phyloP scores from a whole-genome alignment of 2,888 invertebrate species.

The Microdon myrmicae region DNA sequence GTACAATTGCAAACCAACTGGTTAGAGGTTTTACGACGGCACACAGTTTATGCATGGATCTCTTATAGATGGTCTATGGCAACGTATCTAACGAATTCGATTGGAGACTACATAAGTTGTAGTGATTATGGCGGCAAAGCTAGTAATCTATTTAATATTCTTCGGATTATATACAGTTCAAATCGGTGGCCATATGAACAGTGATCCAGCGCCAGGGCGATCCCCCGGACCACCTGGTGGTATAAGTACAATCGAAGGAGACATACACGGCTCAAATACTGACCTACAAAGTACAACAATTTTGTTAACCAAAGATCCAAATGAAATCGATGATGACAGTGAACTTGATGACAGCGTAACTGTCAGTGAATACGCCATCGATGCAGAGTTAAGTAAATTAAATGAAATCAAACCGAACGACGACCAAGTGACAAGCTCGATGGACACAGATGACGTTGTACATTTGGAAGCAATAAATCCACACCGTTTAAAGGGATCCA shows the following conservation, averaged over 20 bases:
- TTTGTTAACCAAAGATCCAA: constrained; percentile 40
- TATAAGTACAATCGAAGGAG: constrained; percentile 43
- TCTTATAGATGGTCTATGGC: constrained; percentile 52
- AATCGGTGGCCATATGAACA: constrained; percentile 67
- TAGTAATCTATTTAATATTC: constrained; percentile 58
- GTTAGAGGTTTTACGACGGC: too few relatives aligned
- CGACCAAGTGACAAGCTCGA: constrained; percentile 19
- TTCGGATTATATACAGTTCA: constrained; percentile 58
- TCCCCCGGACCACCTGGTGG: constrained; percentile 72
- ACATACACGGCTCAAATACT: constrained; percentile 43
- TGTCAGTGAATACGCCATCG: constrained; percentile 30
- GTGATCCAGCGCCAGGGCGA: constrained; percentile 75
- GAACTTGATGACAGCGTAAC: constrained; percentile 19
- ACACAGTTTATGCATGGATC: constrained; percentile 36
- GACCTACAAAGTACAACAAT: constrained; percentile 31
- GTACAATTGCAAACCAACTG: too few relatives aligned
- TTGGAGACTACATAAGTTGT: constrained; percentile 50
- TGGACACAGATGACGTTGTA: constrained; percentile 12
- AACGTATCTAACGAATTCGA: constrained; percentile 47
- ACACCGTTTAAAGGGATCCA: constrained; percentile 4
- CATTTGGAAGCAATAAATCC: constrained; percentile 21
- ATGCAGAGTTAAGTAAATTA: constrained; percentile 40
- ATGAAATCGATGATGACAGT: constrained; percentile 31
- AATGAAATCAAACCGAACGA: constrained; percentile 45
- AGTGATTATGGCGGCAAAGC: constrained; percentile 59